A percentile compares a stretch with the other conserved stretches of the same genome.
These are phyloP conservation scores for Hydractinia symbiolongicarpus DNA, from an alignment of 30 jellyfish, hydroid and myxozoan species.

Conservation along the genomic window DNA sequence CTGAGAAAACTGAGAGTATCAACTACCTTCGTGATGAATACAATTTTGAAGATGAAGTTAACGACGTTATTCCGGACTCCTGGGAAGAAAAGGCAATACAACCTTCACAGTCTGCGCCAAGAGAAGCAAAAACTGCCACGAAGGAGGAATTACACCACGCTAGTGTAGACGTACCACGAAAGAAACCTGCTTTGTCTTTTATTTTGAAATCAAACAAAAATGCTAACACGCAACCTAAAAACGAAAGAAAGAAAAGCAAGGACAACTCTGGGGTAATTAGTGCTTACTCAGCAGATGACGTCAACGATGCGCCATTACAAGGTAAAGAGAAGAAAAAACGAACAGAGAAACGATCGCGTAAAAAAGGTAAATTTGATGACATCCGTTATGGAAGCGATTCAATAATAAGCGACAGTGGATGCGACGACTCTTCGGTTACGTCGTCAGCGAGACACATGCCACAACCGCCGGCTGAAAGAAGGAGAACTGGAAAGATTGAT, in stretches of 20 bases:
- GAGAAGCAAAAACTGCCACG: too few species aligned
- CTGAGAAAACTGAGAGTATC: constrained; percentile 41
- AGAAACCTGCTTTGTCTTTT: too few species aligned
- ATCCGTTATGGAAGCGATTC: constrained; percentile 15
- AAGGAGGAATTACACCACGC: too few species aligned
- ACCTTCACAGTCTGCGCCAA: not conserved
- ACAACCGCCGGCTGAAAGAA: constrained; percentile 33
- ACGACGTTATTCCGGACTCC: not conserved
- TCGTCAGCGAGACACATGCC: constrained; percentile 18
- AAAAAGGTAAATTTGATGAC: constrained; percentile 8
- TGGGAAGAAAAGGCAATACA: not conserved
- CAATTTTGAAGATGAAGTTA: not conserved
- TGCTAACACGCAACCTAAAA: too few species aligned
- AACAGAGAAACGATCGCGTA: not conserved
- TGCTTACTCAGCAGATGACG: too few species aligned
- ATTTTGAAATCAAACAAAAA: too few species aligned
- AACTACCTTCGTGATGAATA: constrained; percentile 26
- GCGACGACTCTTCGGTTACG: constrained; percentile 29
- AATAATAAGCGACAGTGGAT: constrained; percentile 31
- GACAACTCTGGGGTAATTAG: too few species aligned
- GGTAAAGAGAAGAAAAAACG: constrained; percentile 20
- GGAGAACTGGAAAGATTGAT: constrained; percentile 27
- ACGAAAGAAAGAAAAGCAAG: too few species aligned
- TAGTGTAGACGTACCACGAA: too few species aligned
- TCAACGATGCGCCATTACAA: too few species aligned